A percentile compares a stretch with the other conserved stretches of the same genome.
Evolutionary conservation across 1,140 invertebrate species (phyloP).

Genomic region (Colletes gigas): DNA sequence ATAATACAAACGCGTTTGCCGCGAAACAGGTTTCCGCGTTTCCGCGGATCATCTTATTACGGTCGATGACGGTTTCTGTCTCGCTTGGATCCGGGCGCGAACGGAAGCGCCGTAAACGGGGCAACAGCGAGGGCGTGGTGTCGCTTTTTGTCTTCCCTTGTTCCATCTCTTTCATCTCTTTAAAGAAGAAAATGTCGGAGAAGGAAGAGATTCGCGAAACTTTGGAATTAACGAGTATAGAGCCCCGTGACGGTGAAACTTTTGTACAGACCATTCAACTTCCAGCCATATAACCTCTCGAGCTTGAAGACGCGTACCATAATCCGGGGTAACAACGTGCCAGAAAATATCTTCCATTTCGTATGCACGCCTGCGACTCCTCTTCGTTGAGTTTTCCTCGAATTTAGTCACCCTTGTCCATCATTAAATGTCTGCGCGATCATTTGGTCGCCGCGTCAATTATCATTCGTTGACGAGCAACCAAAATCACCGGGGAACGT

Average conservation of each 20-base stretch:
- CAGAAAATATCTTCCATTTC: slow-evolving; percentile 51
- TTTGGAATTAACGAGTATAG: slow-evolving; percentile 66
- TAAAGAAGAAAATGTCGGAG: slow-evolving; percentile 3
- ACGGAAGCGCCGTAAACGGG: slow-evolving; percentile 28
- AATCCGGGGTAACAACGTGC: slow-evolving; percentile 63
- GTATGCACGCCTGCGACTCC: slow-evolving; percentile 6
- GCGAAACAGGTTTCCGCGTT: slow-evolving; percentile 53
- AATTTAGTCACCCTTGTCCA: not conserved
- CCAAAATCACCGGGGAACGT: too few species aligned
- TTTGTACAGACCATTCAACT: slow-evolving; percentile 65
- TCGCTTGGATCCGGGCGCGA: slow-evolving; percentile 20
- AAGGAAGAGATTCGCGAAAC: slow-evolving; percentile 63
- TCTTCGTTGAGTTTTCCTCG: not conserved
- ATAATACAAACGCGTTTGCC: slow-evolving; percentile 38
- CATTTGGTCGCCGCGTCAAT: not conserved
- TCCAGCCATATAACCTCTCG: slow-evolving; percentile 60
- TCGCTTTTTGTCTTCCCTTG: not conserved
- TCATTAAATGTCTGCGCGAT: slow-evolving; percentile 11
- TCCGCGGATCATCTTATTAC: slow-evolving; percentile 53
- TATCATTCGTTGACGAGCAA: not conserved
- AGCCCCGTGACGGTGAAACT: slow-evolving; percentile 57
- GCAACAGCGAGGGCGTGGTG: not conserved
- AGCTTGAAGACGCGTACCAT: slow-evolving; percentile 64
- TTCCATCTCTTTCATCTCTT: not conserved
- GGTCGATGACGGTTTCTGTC: slow-evolving; percentile 33